A percentile compares a stretch with the other conserved stretches of the same genome.
phyloP scores from a whole-genome alignment of 2,113 vertebrate species.

The Prionailurus viverrinus region DNA sequence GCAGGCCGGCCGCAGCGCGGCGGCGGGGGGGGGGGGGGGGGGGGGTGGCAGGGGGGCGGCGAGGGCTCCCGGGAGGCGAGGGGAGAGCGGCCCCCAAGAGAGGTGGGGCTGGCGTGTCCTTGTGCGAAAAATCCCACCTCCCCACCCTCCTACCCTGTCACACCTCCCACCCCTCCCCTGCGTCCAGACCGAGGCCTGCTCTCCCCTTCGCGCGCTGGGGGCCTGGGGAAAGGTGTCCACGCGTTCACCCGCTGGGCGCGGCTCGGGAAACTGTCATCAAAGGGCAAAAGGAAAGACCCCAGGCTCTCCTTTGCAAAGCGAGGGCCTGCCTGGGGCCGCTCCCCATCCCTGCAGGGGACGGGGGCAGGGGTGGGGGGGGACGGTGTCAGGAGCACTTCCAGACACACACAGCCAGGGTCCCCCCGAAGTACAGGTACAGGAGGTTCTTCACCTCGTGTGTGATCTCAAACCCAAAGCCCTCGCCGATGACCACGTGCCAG shows the following conservation, averaged over 20 bases:
- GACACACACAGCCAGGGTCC: constrained; percentile 96
- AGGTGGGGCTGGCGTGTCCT: background rate
- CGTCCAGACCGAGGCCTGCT: background rate
- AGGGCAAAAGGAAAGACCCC: constrained; percentile 59
- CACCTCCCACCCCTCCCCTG: background rate
- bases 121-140: background rate
- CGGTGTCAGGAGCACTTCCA: constrained; percentile 97
- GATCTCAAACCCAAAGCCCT: constrained; percentile 97
- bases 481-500: constrained; percentile 98
- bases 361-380: background rate
- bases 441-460: constrained; percentile 98
- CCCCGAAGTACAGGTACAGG: constrained; percentile 99
- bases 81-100: background rate
- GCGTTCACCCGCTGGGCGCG: background rate
- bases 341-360: background rate
- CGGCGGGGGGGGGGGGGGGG: background rate
- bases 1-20: background rate
- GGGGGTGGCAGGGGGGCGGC: background rate
- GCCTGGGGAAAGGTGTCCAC: constrained; percentile 57
- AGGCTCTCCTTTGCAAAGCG: constrained; percentile 77
- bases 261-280: background rate
- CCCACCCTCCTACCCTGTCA: background rate
- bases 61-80: background rate
- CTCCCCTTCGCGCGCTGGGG: constrained; percentile 26
- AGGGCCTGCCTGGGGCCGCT: constrained; percentile 72